These are phyloP conservation scores for Girardia tigrina DNA, from an alignment of 2,888 invertebrate species.

Conservation along the genomic window DNA sequence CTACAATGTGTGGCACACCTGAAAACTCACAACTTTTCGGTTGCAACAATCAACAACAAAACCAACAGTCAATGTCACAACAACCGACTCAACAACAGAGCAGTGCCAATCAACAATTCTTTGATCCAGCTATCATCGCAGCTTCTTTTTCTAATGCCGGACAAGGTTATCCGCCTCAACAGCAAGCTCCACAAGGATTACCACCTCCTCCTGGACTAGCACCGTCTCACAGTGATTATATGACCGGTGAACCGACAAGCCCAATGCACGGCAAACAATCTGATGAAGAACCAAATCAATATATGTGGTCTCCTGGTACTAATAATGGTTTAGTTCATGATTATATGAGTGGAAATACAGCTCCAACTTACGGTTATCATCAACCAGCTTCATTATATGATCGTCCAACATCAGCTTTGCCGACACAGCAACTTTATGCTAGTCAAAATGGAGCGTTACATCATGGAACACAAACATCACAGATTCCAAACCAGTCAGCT, in stretches of 20 bases:
- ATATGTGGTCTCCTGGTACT: not conserved
- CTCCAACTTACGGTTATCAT: not conserved
- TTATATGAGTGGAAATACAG: not conserved
- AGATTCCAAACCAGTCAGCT: conserved; percentile 5
- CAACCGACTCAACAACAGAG: not conserved
- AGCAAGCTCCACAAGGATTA: not conserved
- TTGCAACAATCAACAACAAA: not conserved
- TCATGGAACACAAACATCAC: conserved; percentile 10
- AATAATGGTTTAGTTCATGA: not conserved
- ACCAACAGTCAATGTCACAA: not conserved
- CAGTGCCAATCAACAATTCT: conserved; percentile 9
- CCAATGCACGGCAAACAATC: not conserved
- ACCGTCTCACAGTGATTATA: conserved; percentile 12
- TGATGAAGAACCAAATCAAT: conserved; percentile 12
- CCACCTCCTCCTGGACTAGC: conserved; percentile 13
- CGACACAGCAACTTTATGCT: not conserved
- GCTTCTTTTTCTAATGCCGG: not conserved
- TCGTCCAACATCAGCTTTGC: not conserved
- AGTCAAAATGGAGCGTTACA: not conserved
- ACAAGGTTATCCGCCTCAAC: conserved; percentile 8
- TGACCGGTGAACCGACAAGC: conserved; percentile 2
- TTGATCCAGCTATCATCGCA: not conserved
- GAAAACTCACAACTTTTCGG: conserved; percentile 7
- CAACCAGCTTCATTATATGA: not conserved
- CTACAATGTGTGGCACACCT: not conserved